Evolutionary conservation across 1,140 invertebrate genomes (phyloP), one percentile per base, ranked within the genome.

Genomic region (Propsilocerus akamusi): DNA sequence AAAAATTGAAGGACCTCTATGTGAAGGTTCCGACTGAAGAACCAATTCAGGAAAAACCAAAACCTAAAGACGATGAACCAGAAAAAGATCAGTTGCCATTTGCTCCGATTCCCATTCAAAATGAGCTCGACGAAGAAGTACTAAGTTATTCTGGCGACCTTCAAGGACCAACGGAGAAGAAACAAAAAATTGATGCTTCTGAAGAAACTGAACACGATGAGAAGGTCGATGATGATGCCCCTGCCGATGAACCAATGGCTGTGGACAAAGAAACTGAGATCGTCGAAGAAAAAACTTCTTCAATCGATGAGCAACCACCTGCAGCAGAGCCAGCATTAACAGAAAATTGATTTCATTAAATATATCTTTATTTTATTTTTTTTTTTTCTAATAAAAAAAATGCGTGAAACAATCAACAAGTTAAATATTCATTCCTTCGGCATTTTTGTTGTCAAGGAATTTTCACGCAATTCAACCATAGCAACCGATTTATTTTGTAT

Each of bases 71-170:
- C 11, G 30, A 49, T 7, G n/a, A 32, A 34, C 5, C 28, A 49
- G 17, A 28, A 7, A 26, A 49, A 23, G 20, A 28, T 49, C 10
- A 46, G 14, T 6, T 32, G 5, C 46, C 58, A 46, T 66, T 68
- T 51, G 67, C 76, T 52, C 69, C 72, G 2, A 68, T 70, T 24
- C 77, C 58, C 11, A 68, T 66, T 32, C 47, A 59, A 4, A 68
- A 68, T 51, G 65, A 67, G 50, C 57, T 68, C 11, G 50, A 58
- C 20, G 59, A 57, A n/a, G 52, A 54, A 50, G 52, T 41, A 17
- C 17, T 41, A 20, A n/a, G 10, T 41, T 41, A 20, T 7, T 3
- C n/a, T 20, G 34, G 17, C n/a, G 34, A 41, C 8, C 14, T 17
- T 6, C 14, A n/a, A 41, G 34, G 17, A 17, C 17, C 34, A 41